A percentile compares a stretch with the other conserved stretches of the same genome.
phyloP scores from a whole-genome alignment of 92 coral and sea anemone genomes.

The Micromussa lordhowensis region DNA sequence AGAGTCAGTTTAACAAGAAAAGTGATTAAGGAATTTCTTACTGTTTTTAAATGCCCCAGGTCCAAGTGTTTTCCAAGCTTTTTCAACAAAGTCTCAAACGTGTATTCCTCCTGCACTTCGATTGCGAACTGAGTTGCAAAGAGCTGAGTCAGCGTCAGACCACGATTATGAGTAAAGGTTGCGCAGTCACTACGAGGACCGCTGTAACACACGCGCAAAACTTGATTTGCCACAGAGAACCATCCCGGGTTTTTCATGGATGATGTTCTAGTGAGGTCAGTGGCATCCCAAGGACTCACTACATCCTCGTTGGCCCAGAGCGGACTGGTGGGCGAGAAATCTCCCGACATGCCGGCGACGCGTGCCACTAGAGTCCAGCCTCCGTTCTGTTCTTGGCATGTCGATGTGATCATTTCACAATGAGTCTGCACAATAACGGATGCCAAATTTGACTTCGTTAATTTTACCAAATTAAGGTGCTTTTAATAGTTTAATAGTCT shows the following conservation, averaged over 20 bases:
- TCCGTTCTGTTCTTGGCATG: conserved; percentile 68
- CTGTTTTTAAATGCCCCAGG: conserved; percentile 91
- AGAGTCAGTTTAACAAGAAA: too few relatives aligned
- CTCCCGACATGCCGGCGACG: conserved; percentile 87
- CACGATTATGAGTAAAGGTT: conserved; percentile 87
- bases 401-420: conserved; percentile 82
- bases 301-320: conserved; percentile 91
- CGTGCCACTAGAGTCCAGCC: conserved; percentile 99
- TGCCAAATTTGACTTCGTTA: not conserved
- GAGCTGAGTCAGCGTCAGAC: conserved; percentile 77
- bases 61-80: conserved; percentile 93
- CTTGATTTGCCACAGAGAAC: conserved; percentile 78
- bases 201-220: conserved; percentile 87
- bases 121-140: conserved; percentile 92
- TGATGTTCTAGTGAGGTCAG: conserved; percentile 83
- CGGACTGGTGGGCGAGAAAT: conserved; percentile 95
- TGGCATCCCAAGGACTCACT: conserved; percentile 82
- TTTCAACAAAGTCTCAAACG: conserved; percentile 86
- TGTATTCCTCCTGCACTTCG: conserved; percentile 83
- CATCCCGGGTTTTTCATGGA: conserved; percentile 99
- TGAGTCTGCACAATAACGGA: conserved; percentile 65
- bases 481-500: too few relatives aligned
- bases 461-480: too few relatives aligned
- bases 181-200: conserved; percentile 96
- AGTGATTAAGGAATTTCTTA: conserved; percentile 20